Evolutionary conservation across 2,888 invertebrate species (phyloP), one percentile per base, ranked within the genome.

Genomic region (Limnephilus marmoratus): DNA sequence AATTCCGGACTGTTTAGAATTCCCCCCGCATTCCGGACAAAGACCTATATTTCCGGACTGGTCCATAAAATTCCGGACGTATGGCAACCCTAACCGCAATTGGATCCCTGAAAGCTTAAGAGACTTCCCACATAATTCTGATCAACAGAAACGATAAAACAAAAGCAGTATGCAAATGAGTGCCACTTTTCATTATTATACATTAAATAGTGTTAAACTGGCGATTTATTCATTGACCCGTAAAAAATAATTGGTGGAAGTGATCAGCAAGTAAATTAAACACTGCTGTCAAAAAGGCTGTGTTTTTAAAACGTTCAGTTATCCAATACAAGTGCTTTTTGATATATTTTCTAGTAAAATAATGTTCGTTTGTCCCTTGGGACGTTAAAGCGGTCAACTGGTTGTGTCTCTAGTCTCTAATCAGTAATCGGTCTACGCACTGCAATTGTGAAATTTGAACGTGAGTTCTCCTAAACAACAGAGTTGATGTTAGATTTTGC

Each of bases 381-480:
- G 11, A 53, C 41, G 88, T 37, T 80, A 89, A 41, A 41, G 88
- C 88, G 88, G 88, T 89, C 81, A 89, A 89, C 80, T 88, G 68
- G 68, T 49, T 37, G 2, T 53, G 3, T 37, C 37, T 37, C 80
- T 89, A 81, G 88, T 81, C 88, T 29, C 82, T 85, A 83, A 91
- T 91, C 89, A 92, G 92, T 92, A 91, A 90, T 88, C 92, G 92
- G 92, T 81, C 45, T 82, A 88, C 82, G 92, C 92, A 91, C 83
- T 68, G 81, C 68, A 41, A 34, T 92, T 90, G 92, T 92, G 92
- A 92, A 92, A 92, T 92, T 91, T 92, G 15, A 90, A 86, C 90
- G 90, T 81, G 83, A 88, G 49, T n/a, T 53, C 24, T 29, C 31
- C 45, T 85, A 12, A 45, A 41, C 9, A 3, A 31, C 87, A 87